Conservation (phyloP, 2,113 vertebrate species). For the Saiga tatarica region DNA sequence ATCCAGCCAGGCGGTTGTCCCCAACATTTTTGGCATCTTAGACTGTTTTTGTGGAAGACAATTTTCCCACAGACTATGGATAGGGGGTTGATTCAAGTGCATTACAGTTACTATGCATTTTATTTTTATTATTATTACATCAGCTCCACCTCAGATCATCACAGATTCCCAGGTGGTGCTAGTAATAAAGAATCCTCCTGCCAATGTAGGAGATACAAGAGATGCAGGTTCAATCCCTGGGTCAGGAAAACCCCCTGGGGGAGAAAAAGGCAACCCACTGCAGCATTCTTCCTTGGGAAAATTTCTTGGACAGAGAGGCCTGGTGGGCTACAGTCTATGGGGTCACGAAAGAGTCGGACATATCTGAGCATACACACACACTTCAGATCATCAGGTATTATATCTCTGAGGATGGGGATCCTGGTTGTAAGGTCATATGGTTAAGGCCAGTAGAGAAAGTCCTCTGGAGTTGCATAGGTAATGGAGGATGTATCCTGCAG, state of each 20-base stretch:
- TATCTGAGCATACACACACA: background rate
- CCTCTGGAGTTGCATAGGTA: accelerated
- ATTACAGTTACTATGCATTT: background rate
- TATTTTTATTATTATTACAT: background rate
- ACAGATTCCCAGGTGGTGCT: background rate
- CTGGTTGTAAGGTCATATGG: background rate
- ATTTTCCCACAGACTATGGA: background rate
- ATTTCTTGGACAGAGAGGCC: background rate
- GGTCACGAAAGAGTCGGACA: background rate
- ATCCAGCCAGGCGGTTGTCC: background rate
- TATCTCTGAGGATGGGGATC: background rate
- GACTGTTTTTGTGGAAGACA: background rate
- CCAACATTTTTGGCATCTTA: background rate
- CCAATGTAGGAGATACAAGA: background rate
- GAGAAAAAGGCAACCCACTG: background rate
- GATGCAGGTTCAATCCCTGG: background rate
- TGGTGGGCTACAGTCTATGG: background rate
- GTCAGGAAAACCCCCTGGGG: background rate
- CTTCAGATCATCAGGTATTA: background rate
- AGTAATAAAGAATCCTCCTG: background rate
- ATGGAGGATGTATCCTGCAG: accelerated
- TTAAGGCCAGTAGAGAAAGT: too few species aligned
- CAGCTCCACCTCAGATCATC: background rate
- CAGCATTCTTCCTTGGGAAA: background rate
- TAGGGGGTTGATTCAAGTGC: background rate